Conservation (phyloP, 1,140 invertebrate species). For the Elysia chlorotica region DNA sequence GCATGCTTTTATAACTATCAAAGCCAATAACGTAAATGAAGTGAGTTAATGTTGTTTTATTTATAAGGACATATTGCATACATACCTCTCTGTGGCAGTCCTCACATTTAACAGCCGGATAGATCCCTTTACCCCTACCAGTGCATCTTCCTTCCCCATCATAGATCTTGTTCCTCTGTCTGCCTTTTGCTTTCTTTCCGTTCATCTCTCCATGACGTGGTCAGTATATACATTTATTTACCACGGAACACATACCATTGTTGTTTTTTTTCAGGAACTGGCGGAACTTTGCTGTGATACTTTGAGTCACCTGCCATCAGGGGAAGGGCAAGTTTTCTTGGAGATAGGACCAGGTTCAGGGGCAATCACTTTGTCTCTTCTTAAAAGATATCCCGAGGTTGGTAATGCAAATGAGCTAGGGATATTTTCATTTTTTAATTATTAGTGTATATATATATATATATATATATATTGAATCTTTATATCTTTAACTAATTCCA, state of each 20-base stretch:
- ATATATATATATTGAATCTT: neutral
- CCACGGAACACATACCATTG: neutral
- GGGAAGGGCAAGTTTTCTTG: neutral
- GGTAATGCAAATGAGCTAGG: neutral
- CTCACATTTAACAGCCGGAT: neutral
- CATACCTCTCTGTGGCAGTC: too few relatives aligned
- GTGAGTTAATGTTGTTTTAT: too few relatives aligned
- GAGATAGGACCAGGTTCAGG: neutral
- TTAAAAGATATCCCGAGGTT: constrained; percentile 3
- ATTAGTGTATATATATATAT: neutral
- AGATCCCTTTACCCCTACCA: neutral
- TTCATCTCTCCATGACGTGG: neutral
- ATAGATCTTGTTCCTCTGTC: neutral
- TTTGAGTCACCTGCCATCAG: neutral
- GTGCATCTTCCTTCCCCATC: neutral
- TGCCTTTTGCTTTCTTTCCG: neutral
- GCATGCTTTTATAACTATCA: too few relatives aligned
- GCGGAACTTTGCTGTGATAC: neutral
- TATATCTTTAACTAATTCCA: neutral
- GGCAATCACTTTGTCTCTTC: neutral
- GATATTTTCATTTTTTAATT: neutral
- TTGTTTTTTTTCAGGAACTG: neutral
- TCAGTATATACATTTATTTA: neutral
- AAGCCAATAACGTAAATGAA: too few relatives aligned
- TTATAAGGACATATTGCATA: too few relatives aligned